Base-by-base conservation (phyloP, 2,113 vertebrate species). In the Solea senegalensis region DNA sequence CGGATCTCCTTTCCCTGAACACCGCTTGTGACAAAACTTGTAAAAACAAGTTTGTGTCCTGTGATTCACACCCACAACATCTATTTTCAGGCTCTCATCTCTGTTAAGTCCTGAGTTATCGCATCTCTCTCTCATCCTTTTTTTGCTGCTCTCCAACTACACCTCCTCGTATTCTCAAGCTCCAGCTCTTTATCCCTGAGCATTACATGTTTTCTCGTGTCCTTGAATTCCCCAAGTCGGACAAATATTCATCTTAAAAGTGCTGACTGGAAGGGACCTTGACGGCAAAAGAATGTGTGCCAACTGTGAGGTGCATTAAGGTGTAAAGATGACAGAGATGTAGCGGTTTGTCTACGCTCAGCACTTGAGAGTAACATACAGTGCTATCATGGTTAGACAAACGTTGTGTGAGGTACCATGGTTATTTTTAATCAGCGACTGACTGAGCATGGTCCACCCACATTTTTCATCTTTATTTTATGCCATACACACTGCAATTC, bases 191-290 rank as follows among this genome's bases (percentile, higher is more conserved):
- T 64, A 75, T 79, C 76, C 69, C 27, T 79, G 41, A 57, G 77
- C 45, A 41, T 52, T 16, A 56, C 57, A 61, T 67, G 75, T 44
- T 79, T 60, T 45, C 46, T 74, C 16, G 43, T 26, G 65, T 69
- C 78, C 71, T 83, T 90, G 74, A 77, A 82, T 77, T 54, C 7
- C 15, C 5, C 9, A 34, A 72, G 54, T 60, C 64, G 59, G 60
- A 54, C 34, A 75, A 80, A 78, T 65, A 56, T 77, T 80, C 50
- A 74, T 75, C 63, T 75, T 67, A 56, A 72, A 82, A 82, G 65
- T 81, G 89, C 89, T 84, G 81, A 89, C 74, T 79, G 63, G 65
- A 48, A 40, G 64, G 44, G 56, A 77, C 75, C 43, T 60, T 54
- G 40, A 61, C 51, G 21, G 45, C 21, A 49, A 65, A 11, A 43